Base-by-base conservation (phyloP, 2,797 vertebrate genomes). In the Crocidura indochinensis region DNA sequence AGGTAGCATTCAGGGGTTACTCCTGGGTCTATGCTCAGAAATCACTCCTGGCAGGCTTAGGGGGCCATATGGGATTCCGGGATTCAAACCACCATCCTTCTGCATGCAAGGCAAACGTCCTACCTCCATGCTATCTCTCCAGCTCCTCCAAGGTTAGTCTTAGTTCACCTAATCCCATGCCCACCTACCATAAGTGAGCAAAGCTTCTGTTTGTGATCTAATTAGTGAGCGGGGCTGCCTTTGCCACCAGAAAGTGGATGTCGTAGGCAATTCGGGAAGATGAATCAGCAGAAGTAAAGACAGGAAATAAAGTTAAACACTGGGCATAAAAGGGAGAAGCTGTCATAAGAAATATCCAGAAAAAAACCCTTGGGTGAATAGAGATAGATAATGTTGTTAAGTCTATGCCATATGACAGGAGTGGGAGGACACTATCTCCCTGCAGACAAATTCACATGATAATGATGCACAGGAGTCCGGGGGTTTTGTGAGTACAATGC, bases 221-320 rank as follows among this genome's bases (percentile, higher is more conserved):
- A 31, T 85, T 73, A 60, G 90, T 84, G 65, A 88, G 65, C 29
- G 27, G 38, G 64, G 79, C 24, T 84, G 73, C 38, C 75, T 88
- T 46, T 44, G 74, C 88, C 14, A 31, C n/a, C 31, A 75, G 81
- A 31, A 87, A 92, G 86, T 31, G 27, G 94, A 71, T 74, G 47
- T 72, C 86, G 85, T 87, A 56, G 19, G 29, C 68, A 83, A 65
- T 90, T 51, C 31, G 87, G 56, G 49, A 14, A 90, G 56, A 94
- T 64, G n/a, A 83, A 75, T 82, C 0, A 67, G 69, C 22, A 80
- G 49, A 60, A 90, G 83, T 64, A 85, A 93, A 84, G 81, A 69
- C 0, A 47, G 19, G n/a, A 84, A 84, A 83, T 27, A 4, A 60
- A 93, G 69, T 6, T 26, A 27, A 82, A 44, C 64, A 44, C 8